A percentile compares a stretch with the other conserved stretches of the same genome.
Conservation (phyloP, 1,140 invertebrate genomes). For the Achroia grisella region DNA sequence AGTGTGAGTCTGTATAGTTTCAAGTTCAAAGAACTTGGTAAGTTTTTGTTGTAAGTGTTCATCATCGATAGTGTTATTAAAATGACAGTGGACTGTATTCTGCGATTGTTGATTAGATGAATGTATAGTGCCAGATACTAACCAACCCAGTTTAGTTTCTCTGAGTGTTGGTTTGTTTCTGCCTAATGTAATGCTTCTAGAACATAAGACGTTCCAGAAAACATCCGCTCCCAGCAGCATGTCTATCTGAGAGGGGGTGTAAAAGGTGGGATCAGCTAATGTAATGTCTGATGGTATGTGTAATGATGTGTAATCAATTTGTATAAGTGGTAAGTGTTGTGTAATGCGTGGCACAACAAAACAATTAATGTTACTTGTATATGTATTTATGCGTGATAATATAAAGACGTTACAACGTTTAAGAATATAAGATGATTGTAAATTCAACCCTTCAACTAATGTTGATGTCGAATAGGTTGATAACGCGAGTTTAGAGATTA, state of each 20-base stretch:
- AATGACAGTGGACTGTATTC: slow-evolving; percentile 1
- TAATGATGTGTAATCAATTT: slow-evolving; percentile 1
- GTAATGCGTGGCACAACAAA: slow-evolving; percentile 9
- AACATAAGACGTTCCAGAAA: no score
- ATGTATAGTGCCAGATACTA: slow-evolving; percentile 10
- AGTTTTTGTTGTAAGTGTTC: background rate
- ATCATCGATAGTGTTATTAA: background rate
- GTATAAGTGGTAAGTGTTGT: background rate
- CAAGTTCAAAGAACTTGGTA: background rate
- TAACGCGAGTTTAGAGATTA: no score
- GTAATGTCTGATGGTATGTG: slow-evolving; percentile 7
- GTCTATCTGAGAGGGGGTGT: no score
- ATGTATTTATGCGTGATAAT: background rate
- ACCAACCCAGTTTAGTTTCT: slow-evolving; percentile 24
- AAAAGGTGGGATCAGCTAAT: no score
- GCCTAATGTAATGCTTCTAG: slow-evolving; percentile 18
- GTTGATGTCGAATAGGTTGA: no score
- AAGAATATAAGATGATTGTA: no score
- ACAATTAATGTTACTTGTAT: no score
- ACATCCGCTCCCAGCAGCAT: no score
- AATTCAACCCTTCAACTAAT: no score
- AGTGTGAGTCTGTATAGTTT: no score
- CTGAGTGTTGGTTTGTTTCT: no score
- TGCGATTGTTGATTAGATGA: background rate
- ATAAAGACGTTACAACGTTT: slow-evolving; percentile 3